These are phyloP conservation scores for Stegophylla sp. DNA, from an alignment of 2,888 invertebrate genomes.

Conservation along the genomic window DNA sequence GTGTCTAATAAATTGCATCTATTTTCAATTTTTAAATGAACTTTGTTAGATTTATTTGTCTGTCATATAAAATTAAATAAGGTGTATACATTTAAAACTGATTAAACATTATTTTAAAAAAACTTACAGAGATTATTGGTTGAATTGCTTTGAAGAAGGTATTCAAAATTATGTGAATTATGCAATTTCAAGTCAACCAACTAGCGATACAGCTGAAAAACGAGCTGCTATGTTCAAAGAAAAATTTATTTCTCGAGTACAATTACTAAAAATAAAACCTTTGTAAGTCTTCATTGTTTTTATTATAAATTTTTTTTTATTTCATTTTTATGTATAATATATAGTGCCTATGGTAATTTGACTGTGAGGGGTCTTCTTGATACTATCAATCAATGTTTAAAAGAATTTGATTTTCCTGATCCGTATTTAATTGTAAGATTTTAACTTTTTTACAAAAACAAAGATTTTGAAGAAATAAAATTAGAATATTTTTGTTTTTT, in stretches of 20 bases:
- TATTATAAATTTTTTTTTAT: neutral
- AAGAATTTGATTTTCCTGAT: constrained; percentile 91
- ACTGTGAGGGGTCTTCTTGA: constrained; percentile 90
- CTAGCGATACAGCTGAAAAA: constrained; percentile 77
- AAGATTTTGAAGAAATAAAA: constrained; percentile 50
- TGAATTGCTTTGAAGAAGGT: constrained; percentile 86
- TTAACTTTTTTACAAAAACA: neutral
- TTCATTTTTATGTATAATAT: constrained; percentile 58
- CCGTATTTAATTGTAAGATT: constrained; percentile 71
- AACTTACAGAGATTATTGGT: constrained; percentile 80
- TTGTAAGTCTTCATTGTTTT: constrained; percentile 70
- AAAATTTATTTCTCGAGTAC: constrained; percentile 81
- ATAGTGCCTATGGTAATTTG: constrained; percentile 78
- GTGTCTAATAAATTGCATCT: no score
- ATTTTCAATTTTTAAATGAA: no score
- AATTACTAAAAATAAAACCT: constrained; percentile 78
- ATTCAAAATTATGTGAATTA: constrained; percentile 83
- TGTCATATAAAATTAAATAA: neutral
- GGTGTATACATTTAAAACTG: neutral
- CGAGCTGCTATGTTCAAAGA: constrained; percentile 83
- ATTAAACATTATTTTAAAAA: no score
- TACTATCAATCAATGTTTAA: constrained; percentile 88
- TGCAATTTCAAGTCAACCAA: constrained; percentile 80
- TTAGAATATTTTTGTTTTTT: constrained; percentile 66
- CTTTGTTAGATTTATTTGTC: no score